A percentile compares a stretch with the other conserved stretches of the same genome.
Conservation (phyloP, 2,113 vertebrate genomes). For the Alligator sinensis region DNA sequence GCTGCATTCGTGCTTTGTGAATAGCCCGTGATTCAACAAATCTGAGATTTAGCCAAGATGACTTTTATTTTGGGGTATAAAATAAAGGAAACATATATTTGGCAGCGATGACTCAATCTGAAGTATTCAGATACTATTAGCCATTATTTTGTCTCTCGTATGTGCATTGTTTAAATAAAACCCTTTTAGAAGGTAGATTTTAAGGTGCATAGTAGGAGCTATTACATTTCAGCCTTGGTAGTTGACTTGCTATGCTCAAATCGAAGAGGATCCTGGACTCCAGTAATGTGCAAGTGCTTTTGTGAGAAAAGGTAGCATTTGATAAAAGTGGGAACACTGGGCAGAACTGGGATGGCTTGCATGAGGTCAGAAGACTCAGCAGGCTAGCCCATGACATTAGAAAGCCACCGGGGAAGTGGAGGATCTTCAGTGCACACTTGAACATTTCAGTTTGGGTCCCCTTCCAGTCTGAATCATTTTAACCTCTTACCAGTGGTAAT, state of each 20-base stretch:
- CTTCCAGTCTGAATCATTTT: background rate
- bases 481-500: background rate
- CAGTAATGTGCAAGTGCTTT: background rate
- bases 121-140: background rate
- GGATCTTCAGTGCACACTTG: background rate
- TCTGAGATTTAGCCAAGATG: conserved; percentile 43
- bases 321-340: background rate
- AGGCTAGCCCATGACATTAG: background rate
- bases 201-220: conserved; percentile 28
- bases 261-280: conserved; percentile 27
- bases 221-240: background rate
- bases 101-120: background rate
- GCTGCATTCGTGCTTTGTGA: conserved; percentile 9
- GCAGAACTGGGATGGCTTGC: background rate
- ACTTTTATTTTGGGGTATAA: background rate
- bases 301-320: no score
- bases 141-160: background rate
- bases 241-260: conserved; percentile 39
- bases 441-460: background rate
- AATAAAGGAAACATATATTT: conserved; percentile 6
- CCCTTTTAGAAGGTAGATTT: background rate
- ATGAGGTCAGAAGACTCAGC: background rate
- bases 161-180: conserved; percentile 44
- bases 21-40: conserved; percentile 69
- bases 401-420: background rate